A percentile compares a stretch with the other conserved stretches of the same genome.
Conservation (phyloP, 2,797 vertebrate species). For the Mormyrus hasselquistii region DNA sequence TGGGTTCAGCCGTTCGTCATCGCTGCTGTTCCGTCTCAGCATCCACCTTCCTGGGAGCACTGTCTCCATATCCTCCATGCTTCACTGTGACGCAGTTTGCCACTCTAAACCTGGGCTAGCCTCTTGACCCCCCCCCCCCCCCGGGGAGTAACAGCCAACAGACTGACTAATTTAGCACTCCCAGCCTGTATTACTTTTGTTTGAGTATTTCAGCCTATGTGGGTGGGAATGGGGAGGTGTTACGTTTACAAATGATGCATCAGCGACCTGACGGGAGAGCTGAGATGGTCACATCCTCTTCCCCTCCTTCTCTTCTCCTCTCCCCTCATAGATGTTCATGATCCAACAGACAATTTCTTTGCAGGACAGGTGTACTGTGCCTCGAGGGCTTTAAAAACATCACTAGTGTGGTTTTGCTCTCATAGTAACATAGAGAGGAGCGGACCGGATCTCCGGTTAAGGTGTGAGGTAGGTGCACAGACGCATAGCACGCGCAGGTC, state of each 20-base stretch:
- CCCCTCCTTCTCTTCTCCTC: neutral
- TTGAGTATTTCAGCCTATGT: neutral
- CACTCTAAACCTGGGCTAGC: neutral
- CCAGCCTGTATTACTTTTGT: neutral
- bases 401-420: neutral
- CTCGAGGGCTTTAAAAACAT: neutral
- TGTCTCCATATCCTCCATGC: neutral
- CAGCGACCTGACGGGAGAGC: neutral
- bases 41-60: neutral
- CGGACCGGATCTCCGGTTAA: neutral
- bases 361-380: neutral
- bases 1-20: neutral
- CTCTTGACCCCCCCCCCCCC: neutral
- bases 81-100: neutral
- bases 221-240: neutral
- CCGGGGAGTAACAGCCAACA: neutral
- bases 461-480: neutral
- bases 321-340: neutral
- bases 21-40: neutral
- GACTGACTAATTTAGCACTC: neutral
- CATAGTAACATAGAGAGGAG: neutral
- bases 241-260: neutral
- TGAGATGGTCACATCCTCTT: neutral
- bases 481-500: too few species aligned
- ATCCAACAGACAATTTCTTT: neutral